phyloP scores from a whole-genome alignment of 2,888 invertebrate genomes.

The Archips xylosteana region DNA sequence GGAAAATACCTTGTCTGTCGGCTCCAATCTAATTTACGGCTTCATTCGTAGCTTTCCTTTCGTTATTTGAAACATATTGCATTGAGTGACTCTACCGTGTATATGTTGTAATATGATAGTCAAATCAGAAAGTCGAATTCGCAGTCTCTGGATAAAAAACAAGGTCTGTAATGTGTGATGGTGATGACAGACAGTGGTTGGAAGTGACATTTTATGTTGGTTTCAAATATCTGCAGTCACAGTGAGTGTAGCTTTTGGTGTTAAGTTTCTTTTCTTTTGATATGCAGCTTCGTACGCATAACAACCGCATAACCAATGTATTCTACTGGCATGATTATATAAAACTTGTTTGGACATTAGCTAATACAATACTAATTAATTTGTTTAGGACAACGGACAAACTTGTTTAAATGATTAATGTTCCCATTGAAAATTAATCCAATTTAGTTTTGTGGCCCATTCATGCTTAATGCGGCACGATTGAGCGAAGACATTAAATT shows the following conservation, averaged over 20 bases:
- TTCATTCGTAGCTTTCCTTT: slow-evolving; percentile 47
- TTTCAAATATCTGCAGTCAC: slow-evolving; percentile 46
- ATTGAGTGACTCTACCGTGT: background rate
- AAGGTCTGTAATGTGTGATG: background rate
- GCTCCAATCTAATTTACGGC: slow-evolving; percentile 58
- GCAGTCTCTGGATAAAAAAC: slow-evolving; percentile 3
- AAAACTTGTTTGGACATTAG: background rate
- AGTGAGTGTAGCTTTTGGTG: slow-evolving; percentile 34
- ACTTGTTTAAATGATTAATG: background rate
- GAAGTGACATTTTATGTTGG: slow-evolving; percentile 46
- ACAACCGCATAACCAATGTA: background rate
- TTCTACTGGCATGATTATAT: background rate
- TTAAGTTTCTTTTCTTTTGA: slow-evolving; percentile 5
- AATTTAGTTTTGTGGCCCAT: background rate
- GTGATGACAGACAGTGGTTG: slow-evolving; percentile 34
- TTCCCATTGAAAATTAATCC: background rate
- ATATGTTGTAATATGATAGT: slow-evolving; percentile 11
- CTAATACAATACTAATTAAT: background rate
- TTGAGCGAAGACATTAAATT: slow-evolving; percentile 12
- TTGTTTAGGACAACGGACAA: background rate
- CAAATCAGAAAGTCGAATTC: slow-evolving; percentile 5
- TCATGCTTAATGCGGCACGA: slow-evolving; percentile 10
- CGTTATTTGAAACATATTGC: background rate
- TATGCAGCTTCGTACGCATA: background rate
- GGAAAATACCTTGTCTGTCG: slow-evolving; percentile 60